These are phyloP conservation scores for Erpornis zantholeuca DNA, from an alignment of 2,113 vertebrate species.

Conservation along the genomic window DNA sequence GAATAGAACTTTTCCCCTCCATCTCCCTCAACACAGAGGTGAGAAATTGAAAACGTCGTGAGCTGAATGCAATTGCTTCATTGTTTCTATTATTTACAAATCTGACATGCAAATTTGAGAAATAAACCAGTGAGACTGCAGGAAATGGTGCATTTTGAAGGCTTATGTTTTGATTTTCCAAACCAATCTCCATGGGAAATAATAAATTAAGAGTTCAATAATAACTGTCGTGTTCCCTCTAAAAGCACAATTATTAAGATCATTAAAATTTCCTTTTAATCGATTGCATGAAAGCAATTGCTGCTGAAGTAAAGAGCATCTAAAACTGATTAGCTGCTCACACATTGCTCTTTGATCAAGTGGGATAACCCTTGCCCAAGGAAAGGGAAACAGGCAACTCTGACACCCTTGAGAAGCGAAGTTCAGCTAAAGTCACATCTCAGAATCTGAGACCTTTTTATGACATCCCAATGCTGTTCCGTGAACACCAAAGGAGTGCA, in stretches of 20 bases:
- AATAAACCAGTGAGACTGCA: background rate
- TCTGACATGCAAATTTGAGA: background rate
- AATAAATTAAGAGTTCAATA: slow-evolving; percentile 1
- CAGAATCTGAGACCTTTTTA: background rate
- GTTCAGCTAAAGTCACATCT: background rate
- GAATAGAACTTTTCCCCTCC: background rate
- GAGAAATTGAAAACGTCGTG: background rate
- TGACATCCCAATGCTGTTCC: background rate
- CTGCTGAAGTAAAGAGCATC: background rate
- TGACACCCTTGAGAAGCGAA: background rate
- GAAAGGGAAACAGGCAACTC: background rate
- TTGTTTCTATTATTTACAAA: background rate
- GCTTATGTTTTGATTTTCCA: background rate
- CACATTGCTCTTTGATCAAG: background rate
- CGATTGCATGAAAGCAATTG: background rate
- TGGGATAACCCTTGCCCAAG: background rate
- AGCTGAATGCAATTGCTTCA: background rate
- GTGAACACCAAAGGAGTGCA: background rate
- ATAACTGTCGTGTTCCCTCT: background rate
- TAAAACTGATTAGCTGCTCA: background rate
- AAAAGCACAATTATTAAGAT: slow-evolving; percentile 5
- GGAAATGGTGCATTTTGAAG: background rate
- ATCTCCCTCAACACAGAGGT: background rate
- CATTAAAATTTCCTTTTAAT: slow-evolving; percentile 39
- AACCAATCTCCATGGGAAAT: background rate